phyloP scores from a whole-genome alignment of 2,888 invertebrate species.

The Drosophila melanosoma region DNA sequence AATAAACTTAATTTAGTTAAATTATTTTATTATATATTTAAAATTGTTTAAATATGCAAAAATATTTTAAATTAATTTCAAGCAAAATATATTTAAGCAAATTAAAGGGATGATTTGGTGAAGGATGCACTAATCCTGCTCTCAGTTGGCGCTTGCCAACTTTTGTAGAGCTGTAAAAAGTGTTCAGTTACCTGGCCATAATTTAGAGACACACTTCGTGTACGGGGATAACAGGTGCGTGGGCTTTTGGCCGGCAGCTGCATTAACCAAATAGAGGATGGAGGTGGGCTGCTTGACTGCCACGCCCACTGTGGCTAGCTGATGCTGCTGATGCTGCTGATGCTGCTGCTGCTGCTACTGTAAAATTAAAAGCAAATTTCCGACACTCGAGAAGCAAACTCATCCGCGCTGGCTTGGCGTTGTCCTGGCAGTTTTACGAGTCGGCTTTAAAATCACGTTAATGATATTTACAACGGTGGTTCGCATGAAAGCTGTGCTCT shows the following conservation, averaged over 20 bases:
- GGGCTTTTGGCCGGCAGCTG: constrained; percentile 36
- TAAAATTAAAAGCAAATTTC: constrained; percentile 75
- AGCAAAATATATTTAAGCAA: not conserved
- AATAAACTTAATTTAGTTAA: too few relatives aligned
- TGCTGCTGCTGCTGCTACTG: constrained; percentile 37
- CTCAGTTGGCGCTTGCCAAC: constrained; percentile 18
- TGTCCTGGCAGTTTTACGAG: constrained; percentile 71
- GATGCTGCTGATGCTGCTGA: constrained; percentile 18
- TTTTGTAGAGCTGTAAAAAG: constrained; percentile 3
- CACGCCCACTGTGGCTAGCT: constrained; percentile 43
- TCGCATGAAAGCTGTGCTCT: constrained; percentile 50
- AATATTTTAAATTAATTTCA: constrained; percentile 43
- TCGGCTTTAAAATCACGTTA: constrained; percentile 79
- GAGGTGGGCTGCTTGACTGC: constrained; percentile 7
- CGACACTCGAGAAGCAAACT: constrained; percentile 55
- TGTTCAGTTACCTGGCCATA: constrained; percentile 29
- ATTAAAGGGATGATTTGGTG: not conserved
- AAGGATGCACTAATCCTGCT: constrained; percentile 26
- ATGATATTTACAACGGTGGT: constrained; percentile 74
- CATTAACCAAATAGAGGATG: constrained; percentile 54
- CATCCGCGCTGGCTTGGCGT: constrained; percentile 30
- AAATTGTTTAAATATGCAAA: too few relatives aligned
- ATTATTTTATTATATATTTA: too few relatives aligned
- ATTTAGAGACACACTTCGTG: constrained; percentile 27
- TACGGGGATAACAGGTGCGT: constrained; percentile 45